Evolutionary conservation across 1,140 invertebrate genomes (phyloP), one percentile per base, ranked within the genome.

Genomic region (Trypoxylus dichotomus): DNA sequence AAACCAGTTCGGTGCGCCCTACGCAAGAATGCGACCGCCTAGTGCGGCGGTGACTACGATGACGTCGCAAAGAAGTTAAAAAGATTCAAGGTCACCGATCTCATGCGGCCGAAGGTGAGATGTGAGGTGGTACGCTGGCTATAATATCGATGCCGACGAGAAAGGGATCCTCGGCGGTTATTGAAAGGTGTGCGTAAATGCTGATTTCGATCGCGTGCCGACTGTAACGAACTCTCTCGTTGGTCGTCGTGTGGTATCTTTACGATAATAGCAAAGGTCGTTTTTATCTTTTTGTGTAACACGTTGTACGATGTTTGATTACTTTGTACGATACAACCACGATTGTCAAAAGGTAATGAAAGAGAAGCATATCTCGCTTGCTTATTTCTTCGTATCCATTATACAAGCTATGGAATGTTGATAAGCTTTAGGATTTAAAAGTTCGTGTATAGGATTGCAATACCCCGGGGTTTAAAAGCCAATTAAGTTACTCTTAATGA

Each of bases 1-100:
- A 27, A 37, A 74, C 72, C 41, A 25, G 72, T 74, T 42, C 41
- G 27, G 11, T 74, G 72, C 72, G 72, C 72, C 72, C 72, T 74
- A 37, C 72, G 72, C 72, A 74, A 74, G 72, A 74, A 74, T 74
- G 72, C 41, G 72, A 74, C 41, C 21, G 72, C 41, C 15, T 42
- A 3, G 72, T 42, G 19, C 27, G 11, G 63, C 29, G 72, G 72
- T 74, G 32, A 74, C 63, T 15, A n/a, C 60, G 60, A 27, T 29
- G 24, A 27, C 60, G 21, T 24, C 60, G 21, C 8, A 27, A 27
- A 25, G 21, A 7, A 29, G 21, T 68, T 68, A 25, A 68, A 68
- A 68, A 68, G 21, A 74, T 74, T 74, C 72, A 74, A 74, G 72
- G 72, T 42, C 41, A 74, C n/a, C 72, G 72, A 74, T 27, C 10